These are phyloP conservation scores for Acrocera orbiculus DNA, from an alignment of 2,888 invertebrate species.

Conservation along the genomic window DNA sequence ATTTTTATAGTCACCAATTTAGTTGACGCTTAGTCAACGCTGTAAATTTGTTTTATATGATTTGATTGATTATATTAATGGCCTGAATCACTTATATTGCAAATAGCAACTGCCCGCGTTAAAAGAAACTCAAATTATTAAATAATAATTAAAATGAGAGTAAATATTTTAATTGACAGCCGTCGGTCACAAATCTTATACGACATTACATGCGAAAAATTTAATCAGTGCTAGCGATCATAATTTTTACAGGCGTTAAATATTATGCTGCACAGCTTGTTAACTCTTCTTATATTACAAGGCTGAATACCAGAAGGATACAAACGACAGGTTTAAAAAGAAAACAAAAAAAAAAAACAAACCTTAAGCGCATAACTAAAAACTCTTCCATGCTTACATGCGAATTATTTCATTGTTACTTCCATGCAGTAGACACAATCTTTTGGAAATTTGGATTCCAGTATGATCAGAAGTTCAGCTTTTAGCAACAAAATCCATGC, in stretches of 20 bases:
- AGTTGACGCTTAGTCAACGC: no score
- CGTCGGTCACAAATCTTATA: no score
- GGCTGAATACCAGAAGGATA: conserved; percentile 2
- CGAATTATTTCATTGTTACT: conserved; percentile 6
- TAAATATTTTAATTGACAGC: no score
- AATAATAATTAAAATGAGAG: no score
- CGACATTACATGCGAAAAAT: conserved; percentile 18
- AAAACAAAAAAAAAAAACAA: not conserved
- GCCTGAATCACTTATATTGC: no score
- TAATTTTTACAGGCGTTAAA: conserved; percentile 26
- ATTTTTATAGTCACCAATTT: no score
- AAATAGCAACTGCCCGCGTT: no score
- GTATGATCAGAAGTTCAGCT: conserved; percentile 11
- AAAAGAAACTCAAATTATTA: no score
- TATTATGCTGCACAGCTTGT: conserved; percentile 23
- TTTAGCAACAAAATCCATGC: no score
- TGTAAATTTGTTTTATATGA: no score
- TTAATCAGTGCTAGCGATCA: conserved; percentile 22
- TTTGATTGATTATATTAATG: no score
- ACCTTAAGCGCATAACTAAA: conserved; percentile 2
- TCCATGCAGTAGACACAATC: conserved; percentile 8
- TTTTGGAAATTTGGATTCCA: conserved; percentile 9
- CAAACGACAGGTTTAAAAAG: conserved; percentile 3
- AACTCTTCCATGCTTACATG: not conserved
- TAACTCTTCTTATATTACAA: conserved; percentile 13